Percentiles rank a stretch among this genome's conserved stretches.
Conservation (phyloP, 1,140 invertebrate genomes). For the Aphelenchoides besseyi region DNA sequence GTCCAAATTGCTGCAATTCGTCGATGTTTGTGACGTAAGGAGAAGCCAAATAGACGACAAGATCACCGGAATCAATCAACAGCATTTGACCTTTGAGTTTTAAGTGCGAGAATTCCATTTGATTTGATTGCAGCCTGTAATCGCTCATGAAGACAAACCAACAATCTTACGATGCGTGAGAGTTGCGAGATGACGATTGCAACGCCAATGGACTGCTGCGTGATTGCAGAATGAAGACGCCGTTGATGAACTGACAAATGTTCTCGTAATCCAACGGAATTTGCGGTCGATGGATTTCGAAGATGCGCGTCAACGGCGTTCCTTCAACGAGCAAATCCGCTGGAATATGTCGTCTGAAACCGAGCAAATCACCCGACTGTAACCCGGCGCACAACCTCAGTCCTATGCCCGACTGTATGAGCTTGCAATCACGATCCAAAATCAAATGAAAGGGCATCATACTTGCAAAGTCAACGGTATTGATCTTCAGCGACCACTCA, state of each 20-base stretch:
- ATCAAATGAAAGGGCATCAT: constrained; percentile 63
- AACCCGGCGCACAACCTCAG: neutral
- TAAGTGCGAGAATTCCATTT: constrained; percentile 6
- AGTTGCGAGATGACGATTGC: neutral
- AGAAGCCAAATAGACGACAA: constrained; percentile 52
- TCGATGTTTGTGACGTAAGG: constrained; percentile 52
- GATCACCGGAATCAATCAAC: constrained; percentile 36
- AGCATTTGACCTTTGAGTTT: constrained; percentile 49
- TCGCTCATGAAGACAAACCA: neutral
- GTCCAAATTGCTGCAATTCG: constrained; percentile 66
- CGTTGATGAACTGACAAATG: constrained; percentile 55
- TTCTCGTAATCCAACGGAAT: constrained; percentile 53
- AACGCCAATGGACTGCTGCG: constrained; percentile 39
- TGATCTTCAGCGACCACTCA: constrained; percentile 19
- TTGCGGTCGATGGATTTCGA: constrained; percentile 50
- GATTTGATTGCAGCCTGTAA: neutral
- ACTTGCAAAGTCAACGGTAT: constrained; percentile 5
- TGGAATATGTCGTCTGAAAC: constrained; percentile 45
- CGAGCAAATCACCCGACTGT: neutral
- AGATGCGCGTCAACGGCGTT: constrained; percentile 46
- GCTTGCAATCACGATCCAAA: constrained; percentile 55
- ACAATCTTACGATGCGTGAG: neutral
- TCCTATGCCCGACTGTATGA: constrained; percentile 32
- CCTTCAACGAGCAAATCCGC: constrained; percentile 49
- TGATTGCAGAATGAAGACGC: constrained; percentile 49